These are phyloP conservation scores for Strigamia maritima DNA, from an alignment of 2,888 invertebrate genomes.

Conservation along the genomic window DNA sequence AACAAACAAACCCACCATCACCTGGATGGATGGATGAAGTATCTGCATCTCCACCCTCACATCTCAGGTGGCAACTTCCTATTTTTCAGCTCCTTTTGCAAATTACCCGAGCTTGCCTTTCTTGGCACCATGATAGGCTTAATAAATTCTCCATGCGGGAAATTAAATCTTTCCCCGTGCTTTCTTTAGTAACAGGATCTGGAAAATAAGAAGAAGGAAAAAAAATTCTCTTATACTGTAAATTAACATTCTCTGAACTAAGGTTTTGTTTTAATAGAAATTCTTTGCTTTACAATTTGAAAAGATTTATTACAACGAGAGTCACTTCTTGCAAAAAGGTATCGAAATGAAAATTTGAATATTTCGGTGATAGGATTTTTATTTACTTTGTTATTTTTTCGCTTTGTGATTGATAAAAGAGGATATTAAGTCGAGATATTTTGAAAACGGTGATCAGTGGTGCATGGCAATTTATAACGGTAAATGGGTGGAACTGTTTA, in stretches of 20 bases:
- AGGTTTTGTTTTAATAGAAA: constrained; percentile 31
- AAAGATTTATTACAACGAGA: constrained; percentile 15
- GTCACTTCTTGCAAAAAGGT: background rate
- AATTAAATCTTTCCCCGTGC: constrained; percentile 16
- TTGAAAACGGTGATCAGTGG: constrained; percentile 13
- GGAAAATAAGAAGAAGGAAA: background rate
- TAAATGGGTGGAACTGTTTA: constrained; percentile 30
- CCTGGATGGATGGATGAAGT: constrained; percentile 31
- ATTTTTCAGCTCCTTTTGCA: background rate
- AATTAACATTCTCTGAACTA: constrained; percentile 11
- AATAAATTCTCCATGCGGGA: constrained; percentile 31
- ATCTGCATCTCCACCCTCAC: background rate
- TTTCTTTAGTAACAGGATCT: background rate
- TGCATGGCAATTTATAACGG: constrained; percentile 12
- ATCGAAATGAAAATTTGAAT: constrained; percentile 22
- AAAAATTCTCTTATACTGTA: constrained; percentile 8
- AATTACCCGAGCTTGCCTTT: background rate
- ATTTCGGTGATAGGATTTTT: constrained; percentile 27
- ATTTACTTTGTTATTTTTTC: constrained; percentile 2
- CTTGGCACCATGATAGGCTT: constrained; percentile 22
- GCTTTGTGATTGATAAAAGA: constrained; percentile 29
- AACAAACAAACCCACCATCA: constrained; percentile 20
- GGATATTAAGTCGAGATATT: constrained; percentile 25
- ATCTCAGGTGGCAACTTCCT: constrained; percentile 31
- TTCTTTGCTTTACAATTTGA: constrained; percentile 31